Evolutionary conservation across 2,888 invertebrate species (phyloP), one percentile per base, ranked within the genome.

Genomic region (Neuroscelio doddi): DNA sequence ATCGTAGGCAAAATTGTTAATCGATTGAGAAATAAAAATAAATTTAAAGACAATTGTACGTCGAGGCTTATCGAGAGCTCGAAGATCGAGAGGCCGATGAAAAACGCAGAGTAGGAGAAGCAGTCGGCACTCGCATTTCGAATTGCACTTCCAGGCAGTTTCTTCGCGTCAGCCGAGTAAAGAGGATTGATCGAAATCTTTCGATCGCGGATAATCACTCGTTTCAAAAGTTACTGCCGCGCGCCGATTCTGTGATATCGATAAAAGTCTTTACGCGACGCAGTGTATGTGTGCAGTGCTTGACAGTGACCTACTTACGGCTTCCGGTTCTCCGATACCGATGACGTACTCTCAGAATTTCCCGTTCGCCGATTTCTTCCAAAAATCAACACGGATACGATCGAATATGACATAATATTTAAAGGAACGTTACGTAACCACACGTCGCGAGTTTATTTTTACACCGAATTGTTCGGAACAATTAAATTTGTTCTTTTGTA

Each of bases 241-340:
- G 41, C 21, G 51, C 15, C 39, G 41, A 39, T 39, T 4, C n/a
- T 27, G 8, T 16, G 44, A 7, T 21, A 38, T 3, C 17, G 36
- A 12, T 14, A 47, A 49, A 44, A 26, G 47, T 36, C 44, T 64
- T 21, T 3, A 21, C 21, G 21, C 21, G 21, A 21, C 21, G 3
- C 2, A 21, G 21, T 21, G 55, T 24, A 34, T 10, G 21, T 49
- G 63, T 49, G 58, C 65, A 62, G 58, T 67, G 63, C 69, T 70
- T 68, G 79, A 78, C 77, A 81, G 78, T 81, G 80, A 79, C 80
- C 80, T 66, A 80, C 69, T 80, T 78, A 65, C 68, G 70, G 70
- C 58, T 71, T 68, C 69, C 73, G 74, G 72, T 72, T 73, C 63
- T 53, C 68, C 64, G 41, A 53, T 45, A 30, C 44, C 69, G 52